These are phyloP conservation scores for Fissipunctia ypsillon DNA, from an alignment of 2,888 invertebrate species.

Conservation along the genomic window DNA sequence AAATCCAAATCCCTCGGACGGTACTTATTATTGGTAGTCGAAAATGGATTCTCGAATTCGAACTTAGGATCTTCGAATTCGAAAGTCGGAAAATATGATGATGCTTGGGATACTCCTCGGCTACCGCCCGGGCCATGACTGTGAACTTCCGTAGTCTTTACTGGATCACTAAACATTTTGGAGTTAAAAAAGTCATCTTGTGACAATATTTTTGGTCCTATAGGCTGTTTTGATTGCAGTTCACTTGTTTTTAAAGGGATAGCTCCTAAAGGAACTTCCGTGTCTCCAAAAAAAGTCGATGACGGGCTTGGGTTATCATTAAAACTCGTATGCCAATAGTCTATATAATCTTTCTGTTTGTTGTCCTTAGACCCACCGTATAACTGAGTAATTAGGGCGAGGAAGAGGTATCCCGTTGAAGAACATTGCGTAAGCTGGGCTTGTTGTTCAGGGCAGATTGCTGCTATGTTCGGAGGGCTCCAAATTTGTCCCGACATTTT, in stretches of 20 bases:
- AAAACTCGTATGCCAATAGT: slow-evolving; percentile 40
- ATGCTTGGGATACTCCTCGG: slow-evolving; percentile 69
- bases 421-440: slow-evolving; percentile 91
- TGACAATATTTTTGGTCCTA: slow-evolving; percentile 56
- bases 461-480: slow-evolving; percentile 90
- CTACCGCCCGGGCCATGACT: slow-evolving; percentile 73
- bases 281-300: slow-evolving; percentile 17
- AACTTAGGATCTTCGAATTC: slow-evolving; percentile 51
- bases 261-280: slow-evolving; percentile 55
- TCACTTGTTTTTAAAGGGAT: slow-evolving; percentile 50
- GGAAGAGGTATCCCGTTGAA: slow-evolving; percentile 90
- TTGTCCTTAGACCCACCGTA: slow-evolving; percentile 88
- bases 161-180: slow-evolving; percentile 46
- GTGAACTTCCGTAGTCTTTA: slow-evolving; percentile 57
- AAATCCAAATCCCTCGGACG: slow-evolving; percentile 44
- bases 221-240: slow-evolving; percentile 38
- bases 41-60: slow-evolving; percentile 53
- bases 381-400: slow-evolving; percentile 90
- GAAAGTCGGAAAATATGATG: slow-evolving; percentile 72
- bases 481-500: slow-evolving; percentile 81
- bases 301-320: slow-evolving; percentile 2
- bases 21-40: slow-evolving; percentile 41
- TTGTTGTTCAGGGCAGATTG: slow-evolving; percentile 88
- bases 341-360: slow-evolving; percentile 35
- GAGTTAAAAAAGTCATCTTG: slow-evolving; percentile 65